phyloP scores from a whole-genome alignment of 2,113 vertebrate genomes.

The Cryptotis parvus region DNA sequence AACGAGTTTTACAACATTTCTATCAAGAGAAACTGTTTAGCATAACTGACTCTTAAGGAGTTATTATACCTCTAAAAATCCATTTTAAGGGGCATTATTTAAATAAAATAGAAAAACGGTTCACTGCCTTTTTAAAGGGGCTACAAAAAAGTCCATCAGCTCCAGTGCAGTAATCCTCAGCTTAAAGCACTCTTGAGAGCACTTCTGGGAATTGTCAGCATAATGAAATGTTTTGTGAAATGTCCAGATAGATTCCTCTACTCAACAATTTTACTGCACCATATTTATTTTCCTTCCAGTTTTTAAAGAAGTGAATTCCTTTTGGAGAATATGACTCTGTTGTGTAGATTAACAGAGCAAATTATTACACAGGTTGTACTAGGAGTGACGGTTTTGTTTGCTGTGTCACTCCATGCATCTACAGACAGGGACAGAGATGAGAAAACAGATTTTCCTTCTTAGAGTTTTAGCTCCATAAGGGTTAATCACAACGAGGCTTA shows the following conservation, averaged over 20 bases:
- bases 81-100: slow-evolving; percentile 94
- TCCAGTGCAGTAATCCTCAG: slow-evolving; percentile 91
- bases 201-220: slow-evolving; percentile 93
- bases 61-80: slow-evolving; percentile 94
- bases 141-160: slow-evolving; percentile 93
- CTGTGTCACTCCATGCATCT: slow-evolving; percentile 53
- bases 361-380: slow-evolving; percentile 78
- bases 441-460: not conserved
- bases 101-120: slow-evolving; percentile 94
- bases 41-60: slow-evolving; percentile 93
- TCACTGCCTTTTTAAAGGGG: slow-evolving; percentile 92
- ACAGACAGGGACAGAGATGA: slow-evolving; percentile 18
- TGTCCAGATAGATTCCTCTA: slow-evolving; percentile 91
- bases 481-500: slow-evolving; percentile 78
- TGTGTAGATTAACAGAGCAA: slow-evolving; percentile 84
- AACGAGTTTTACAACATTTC: slow-evolving; percentile 93
- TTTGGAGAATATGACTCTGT: slow-evolving; percentile 85
- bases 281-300: slow-evolving; percentile 90
- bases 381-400: slow-evolving; percentile 69
- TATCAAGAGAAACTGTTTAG: slow-evolving; percentile 94
- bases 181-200: slow-evolving; percentile 91
- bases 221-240: slow-evolving; percentile 94
- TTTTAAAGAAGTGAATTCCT: slow-evolving; percentile 88
- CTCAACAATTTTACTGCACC: slow-evolving; percentile 89
- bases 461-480: slow-evolving; percentile 69